Percentiles rank a stretch among this genome's conserved stretches.
phyloP scores from a whole-genome alignment of 2,113 vertebrate genomes.

The Protobothrops mucrosquamatus region DNA sequence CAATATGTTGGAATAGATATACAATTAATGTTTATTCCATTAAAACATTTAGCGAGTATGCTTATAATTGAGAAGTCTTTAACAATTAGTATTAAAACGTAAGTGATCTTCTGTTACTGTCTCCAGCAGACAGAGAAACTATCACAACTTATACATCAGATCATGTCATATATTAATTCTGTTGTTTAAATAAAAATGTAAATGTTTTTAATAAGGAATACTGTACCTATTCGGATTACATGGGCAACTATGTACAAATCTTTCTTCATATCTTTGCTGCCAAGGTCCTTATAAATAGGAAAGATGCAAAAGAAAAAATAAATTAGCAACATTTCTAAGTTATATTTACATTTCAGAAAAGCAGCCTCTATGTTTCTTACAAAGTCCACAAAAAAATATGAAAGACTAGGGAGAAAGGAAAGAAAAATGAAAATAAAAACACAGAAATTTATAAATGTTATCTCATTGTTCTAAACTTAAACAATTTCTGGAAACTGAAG shows the following conservation, averaged over 20 bases:
- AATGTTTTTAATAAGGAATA: conserved; percentile 41
- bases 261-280: conserved; percentile 96
- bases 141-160: not conserved
- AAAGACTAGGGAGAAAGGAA: not conserved
- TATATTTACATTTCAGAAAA: not conserved
- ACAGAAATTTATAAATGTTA: not conserved
- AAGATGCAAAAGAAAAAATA: conserved; percentile 31
- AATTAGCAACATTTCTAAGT: not conserved
- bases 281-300: conserved; percentile 81
- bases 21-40: not conserved
- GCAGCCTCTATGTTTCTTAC: not conserved
- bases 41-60: not conserved
- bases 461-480: not conserved
- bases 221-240: conserved; percentile 90
- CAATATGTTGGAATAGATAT: not conserved
- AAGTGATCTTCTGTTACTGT: not conserved
- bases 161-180: not conserved
- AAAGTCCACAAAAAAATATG: not conserved
- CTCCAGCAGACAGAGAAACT: not conserved
- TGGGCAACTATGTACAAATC: conserved; percentile 95
- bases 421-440: not conserved
- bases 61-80: not conserved
- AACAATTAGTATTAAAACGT: not conserved
- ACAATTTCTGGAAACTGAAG: not conserved
- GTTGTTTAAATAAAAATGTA: not conserved